A percentile compares a stretch with the other conserved stretches of the same genome.
Evolutionary conservation across 2,113 vertebrate genomes (phyloP).

Genomic region (Balaenoptera acutorostrata): DNA sequence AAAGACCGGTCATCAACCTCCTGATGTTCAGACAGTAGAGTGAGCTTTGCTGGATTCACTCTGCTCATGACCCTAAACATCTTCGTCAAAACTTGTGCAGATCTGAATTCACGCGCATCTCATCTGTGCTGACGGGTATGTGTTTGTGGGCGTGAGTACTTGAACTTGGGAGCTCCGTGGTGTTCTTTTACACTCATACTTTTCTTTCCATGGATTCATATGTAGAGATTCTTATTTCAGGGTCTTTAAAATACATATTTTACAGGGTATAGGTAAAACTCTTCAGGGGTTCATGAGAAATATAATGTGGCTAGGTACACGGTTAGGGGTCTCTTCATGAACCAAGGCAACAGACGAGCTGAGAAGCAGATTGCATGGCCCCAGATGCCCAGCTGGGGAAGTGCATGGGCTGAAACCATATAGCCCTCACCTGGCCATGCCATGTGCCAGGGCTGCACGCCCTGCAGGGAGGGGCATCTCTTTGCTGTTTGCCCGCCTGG

Average conservation of each 20-base stretch:
- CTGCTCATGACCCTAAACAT: background rate
- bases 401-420: background rate
- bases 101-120: background rate
- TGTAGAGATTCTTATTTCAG: background rate
- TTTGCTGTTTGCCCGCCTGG: background rate
- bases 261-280: background rate
- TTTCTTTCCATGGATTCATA: background rate
- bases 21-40: background rate
- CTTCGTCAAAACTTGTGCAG: background rate
- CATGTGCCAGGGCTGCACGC: rapidly evolving
- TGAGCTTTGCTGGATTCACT: background rate
- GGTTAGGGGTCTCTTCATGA: background rate
- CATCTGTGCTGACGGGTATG: background rate
- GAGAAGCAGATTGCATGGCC: background rate
- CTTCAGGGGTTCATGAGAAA: background rate
- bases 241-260: background rate
- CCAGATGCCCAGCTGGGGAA: background rate
- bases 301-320: too few relatives aligned
- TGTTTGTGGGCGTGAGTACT: background rate
- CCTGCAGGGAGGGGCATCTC: background rate
- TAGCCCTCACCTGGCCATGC: rapidly evolving
- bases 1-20: background rate
- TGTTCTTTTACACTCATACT: background rate
- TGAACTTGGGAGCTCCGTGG: background rate
- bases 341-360: background rate